phyloP scores from a whole-genome alignment of 37 sponge, comb jelly and placozoan genomes.

The Dysidea cf. avara region DNA sequence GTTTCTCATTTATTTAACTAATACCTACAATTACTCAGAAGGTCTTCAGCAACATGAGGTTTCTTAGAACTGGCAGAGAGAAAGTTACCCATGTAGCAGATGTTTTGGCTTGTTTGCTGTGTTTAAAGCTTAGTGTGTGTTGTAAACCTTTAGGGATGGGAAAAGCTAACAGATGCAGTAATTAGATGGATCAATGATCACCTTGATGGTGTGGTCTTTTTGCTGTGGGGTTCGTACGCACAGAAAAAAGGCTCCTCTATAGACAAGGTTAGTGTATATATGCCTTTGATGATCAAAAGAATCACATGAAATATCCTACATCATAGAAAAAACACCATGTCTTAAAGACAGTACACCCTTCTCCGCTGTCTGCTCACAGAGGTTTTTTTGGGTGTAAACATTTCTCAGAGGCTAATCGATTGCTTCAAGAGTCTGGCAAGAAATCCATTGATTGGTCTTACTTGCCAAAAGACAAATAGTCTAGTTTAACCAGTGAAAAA shows the following conservation, averaged over 20 bases:
- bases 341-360: constrained; percentile 85
- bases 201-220: constrained; percentile 66
- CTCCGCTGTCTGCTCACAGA: constrained; percentile 90
- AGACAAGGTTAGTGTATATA: constrained; percentile 34
- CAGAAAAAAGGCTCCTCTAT: constrained; percentile 88
- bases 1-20: too few relatives aligned
- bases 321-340: constrained; percentile 80
- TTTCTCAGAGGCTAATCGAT: constrained; percentile 87
- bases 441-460: constrained; percentile 85
- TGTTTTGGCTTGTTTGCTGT: background rate
- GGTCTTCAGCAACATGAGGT: too few relatives aligned
- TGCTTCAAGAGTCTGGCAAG: constrained; percentile 53
- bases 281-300: background rate
- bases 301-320: background rate
- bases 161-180: constrained; percentile 95
- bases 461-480: constrained; percentile 28
- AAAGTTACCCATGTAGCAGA: background rate
- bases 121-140: background rate
- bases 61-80: too few relatives aligned
- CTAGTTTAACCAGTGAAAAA: too few relatives aligned
- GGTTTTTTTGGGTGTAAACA: constrained; percentile 97
- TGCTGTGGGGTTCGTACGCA: constrained; percentile 95
- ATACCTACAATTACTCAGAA: too few relatives aligned
- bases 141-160: constrained; percentile 82
- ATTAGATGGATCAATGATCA: constrained; percentile 85